Evolutionary conservation across 2,888 invertebrate genomes (phyloP).

Genomic region (Oscheius sp.): DNA sequence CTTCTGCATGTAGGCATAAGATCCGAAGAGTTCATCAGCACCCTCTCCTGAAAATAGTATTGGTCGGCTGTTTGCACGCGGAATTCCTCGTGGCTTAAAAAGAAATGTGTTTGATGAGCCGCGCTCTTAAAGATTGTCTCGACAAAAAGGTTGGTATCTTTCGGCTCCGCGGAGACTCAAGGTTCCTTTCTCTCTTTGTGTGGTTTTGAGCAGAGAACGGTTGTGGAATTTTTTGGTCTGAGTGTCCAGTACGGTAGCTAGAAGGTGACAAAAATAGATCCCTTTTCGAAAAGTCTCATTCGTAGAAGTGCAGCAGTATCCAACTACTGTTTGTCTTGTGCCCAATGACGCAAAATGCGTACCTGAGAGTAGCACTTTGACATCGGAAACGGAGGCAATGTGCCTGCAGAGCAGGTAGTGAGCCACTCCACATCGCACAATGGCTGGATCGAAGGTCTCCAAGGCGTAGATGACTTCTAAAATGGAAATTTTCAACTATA

Average conservation of each 20-base stretch:
- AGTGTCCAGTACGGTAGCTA: not conserved
- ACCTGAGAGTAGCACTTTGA: constrained; percentile 72
- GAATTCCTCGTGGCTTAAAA: constrained; percentile 25
- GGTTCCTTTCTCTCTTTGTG: not conserved
- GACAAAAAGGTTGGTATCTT: constrained; percentile 18
- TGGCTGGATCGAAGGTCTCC: constrained; percentile 72
- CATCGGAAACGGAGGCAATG: constrained; percentile 69
- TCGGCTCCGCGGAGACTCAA: constrained; percentile 25
- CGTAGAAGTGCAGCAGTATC: constrained; percentile 17
- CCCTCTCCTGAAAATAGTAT: constrained; percentile 64
- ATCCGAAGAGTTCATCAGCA: constrained; percentile 72
- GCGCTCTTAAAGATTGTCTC: constrained; percentile 27
- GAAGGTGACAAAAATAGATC: not conserved
- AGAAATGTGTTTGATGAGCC: constrained; percentile 35
- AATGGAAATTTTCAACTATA: constrained; percentile 20
- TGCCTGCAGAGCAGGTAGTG: constrained; percentile 71
- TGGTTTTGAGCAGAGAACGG: constrained; percentile 21
- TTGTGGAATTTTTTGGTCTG: not conserved
- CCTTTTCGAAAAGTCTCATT: not conserved
- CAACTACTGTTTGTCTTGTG: constrained; percentile 19
- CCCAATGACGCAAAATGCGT: constrained; percentile 30
- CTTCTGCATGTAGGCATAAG: constrained; percentile 72
- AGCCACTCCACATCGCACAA: constrained; percentile 72
- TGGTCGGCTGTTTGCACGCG: constrained; percentile 16
- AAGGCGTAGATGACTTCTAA: constrained; percentile 71